These are phyloP conservation scores for Meleagris gallopavo DNA, from an alignment of 2,113 vertebrate genomes.

Conservation along the genomic window DNA sequence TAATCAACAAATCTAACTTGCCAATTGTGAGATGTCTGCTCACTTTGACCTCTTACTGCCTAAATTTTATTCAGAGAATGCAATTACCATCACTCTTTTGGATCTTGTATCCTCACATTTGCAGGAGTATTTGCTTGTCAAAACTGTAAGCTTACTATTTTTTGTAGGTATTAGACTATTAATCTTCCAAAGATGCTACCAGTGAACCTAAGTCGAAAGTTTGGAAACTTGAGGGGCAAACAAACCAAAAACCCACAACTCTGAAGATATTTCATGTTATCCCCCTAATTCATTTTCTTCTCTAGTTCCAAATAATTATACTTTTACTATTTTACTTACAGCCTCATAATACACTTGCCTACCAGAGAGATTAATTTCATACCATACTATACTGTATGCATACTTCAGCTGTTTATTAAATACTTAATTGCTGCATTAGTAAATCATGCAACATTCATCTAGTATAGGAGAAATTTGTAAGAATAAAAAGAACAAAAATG, in stretches of 20 bases:
- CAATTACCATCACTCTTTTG: neutral
- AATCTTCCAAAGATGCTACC: neutral
- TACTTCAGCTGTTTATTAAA: neutral
- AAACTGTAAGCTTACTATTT: neutral
- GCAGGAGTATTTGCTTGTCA: neutral
- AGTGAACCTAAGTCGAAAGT: neutral
- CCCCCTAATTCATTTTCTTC: neutral
- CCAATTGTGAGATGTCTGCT: neutral
- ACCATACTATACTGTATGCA: neutral
- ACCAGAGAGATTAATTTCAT: neutral
- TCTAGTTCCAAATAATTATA: neutral
- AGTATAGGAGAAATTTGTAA: neutral
- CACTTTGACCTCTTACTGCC: neutral
- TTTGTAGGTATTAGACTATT: neutral
- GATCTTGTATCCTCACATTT: neutral
- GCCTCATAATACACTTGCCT: neutral
- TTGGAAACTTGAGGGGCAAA: neutral
- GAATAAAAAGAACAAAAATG: neutral
- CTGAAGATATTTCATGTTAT: neutral
- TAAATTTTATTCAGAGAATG: neutral
- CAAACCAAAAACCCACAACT: neutral
- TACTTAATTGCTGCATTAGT: neutral
- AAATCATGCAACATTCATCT: neutral
- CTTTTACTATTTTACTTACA: neutral
- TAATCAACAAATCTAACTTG: neutral